Conservation (phyloP, 2,113 vertebrate genomes). For the Nipponia nippon region DNA sequence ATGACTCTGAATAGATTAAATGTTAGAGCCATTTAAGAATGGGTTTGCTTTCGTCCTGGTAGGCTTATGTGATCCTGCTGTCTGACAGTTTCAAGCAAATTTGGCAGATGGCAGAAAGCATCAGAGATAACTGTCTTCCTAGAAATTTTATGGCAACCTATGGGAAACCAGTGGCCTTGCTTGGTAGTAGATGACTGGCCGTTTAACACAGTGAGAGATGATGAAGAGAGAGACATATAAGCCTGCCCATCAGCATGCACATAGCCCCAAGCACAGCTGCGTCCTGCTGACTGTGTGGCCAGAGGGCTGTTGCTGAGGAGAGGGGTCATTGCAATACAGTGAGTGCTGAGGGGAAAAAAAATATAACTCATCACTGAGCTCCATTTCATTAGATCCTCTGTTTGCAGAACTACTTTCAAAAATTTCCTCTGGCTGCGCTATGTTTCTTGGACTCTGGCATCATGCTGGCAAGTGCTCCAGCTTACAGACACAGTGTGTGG, state of each 20-base stretch:
- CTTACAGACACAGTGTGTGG: neutral
- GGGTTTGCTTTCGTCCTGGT: neutral
- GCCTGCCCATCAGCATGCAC: neutral
- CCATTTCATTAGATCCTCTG: neutral
- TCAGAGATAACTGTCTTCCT: neutral
- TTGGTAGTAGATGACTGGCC: neutral
- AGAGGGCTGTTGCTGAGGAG: neutral
- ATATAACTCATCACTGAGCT: neutral
- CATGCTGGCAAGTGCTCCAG: neutral
- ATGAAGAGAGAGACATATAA: neutral
- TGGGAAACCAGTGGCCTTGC: neutral
- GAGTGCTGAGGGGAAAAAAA: neutral
- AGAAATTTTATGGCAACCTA: neutral
- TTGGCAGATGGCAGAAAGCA: neutral
- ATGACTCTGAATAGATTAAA: neutral
- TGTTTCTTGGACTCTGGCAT: neutral
- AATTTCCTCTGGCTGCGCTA: neutral
- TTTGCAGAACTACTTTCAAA: neutral
- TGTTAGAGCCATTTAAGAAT: neutral
- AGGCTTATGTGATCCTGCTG: accelerated
- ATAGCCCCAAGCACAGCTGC: accelerated
- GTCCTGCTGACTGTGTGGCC: neutral
- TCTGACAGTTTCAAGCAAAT: neutral
- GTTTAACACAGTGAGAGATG: neutral
- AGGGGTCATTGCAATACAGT: neutral